A percentile compares a stretch with the other conserved stretches of the same genome.
Evolutionary conservation across 2,113 vertebrate species (phyloP).

Genomic region (Nycticebus coucang): DNA sequence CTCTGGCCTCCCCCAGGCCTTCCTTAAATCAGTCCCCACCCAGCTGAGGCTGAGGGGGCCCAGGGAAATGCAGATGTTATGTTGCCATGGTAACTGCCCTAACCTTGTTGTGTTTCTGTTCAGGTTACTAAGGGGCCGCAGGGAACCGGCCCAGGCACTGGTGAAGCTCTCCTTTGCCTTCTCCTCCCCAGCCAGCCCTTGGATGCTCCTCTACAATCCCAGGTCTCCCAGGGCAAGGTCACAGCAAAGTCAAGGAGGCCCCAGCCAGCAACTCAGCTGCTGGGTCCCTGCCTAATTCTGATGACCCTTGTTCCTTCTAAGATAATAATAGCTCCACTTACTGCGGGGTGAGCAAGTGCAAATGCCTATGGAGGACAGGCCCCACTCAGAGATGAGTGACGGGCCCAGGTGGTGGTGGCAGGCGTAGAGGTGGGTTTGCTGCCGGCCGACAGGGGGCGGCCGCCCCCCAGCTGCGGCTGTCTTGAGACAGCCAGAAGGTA

Average conservation of each 20-base stretch:
- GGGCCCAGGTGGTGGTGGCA: neutral
- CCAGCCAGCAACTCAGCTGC: neutral
- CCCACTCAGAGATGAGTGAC: conserved; percentile 17
- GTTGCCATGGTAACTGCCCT: neutral
- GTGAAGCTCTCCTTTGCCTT: no score
- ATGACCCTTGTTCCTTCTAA: neutral
- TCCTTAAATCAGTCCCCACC: neutral
- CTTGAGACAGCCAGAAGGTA: neutral
- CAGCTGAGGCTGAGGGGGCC: neutral
- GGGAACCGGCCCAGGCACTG: neutral
- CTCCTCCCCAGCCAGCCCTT: neutral
- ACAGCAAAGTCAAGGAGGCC: conserved; percentile 47
- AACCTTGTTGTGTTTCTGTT: neutral
- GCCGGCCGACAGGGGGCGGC: conserved; percentile 44
- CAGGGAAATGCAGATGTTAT: neutral
- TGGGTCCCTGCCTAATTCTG: neutral
- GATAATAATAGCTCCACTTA: conserved; percentile 52
- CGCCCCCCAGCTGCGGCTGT: neutral
- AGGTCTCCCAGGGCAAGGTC: conserved; percentile 34
- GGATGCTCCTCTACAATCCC: neutral
- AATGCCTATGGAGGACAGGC: conserved; percentile 18
- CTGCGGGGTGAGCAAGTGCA: conserved; percentile 23
- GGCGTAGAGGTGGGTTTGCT: fast-evolving
- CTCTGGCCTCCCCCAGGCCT: neutral
- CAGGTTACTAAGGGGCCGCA: neutral